Conservation (phyloP, 2,113 vertebrate species). For the Capreolus pygargus region DNA sequence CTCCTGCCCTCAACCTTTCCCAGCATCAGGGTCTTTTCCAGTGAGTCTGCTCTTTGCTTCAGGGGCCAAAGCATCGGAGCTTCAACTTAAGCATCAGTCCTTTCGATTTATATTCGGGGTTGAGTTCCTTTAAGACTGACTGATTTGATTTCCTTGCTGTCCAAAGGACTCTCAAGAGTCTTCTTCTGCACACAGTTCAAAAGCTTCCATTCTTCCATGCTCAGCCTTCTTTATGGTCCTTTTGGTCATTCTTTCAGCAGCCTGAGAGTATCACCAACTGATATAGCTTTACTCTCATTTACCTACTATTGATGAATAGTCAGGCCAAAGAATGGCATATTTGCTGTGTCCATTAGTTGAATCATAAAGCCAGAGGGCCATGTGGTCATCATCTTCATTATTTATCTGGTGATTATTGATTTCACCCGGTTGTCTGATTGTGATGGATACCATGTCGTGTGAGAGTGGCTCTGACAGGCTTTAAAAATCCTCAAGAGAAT, state of each 20-base stretch:
- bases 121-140: not conserved
- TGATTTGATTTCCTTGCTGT: not conserved
- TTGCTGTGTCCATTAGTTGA: not conserved
- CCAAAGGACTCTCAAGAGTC: not conserved
- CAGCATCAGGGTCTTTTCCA: not conserved
- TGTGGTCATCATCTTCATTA: not conserved
- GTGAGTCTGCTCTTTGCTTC: not conserved
- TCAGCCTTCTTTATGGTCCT: not conserved
- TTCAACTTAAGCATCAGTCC: not conserved
- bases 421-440: not conserved
- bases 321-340: not conserved
- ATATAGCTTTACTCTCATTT: not conserved
- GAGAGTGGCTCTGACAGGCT: not conserved
- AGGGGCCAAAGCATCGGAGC: not conserved
- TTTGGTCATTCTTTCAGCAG: not conserved
- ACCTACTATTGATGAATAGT: not conserved
- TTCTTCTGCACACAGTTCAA: not conserved
- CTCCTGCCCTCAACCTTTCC: not conserved
- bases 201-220: not conserved
- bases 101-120: not conserved
- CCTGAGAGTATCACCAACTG: not conserved
- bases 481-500: not conserved
- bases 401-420: not conserved
- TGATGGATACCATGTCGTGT: not conserved
- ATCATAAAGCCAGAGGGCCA: not conserved